Evolutionary conservation across 1,140 invertebrate genomes (phyloP).

Genomic region (Lucilia sericata): DNA sequence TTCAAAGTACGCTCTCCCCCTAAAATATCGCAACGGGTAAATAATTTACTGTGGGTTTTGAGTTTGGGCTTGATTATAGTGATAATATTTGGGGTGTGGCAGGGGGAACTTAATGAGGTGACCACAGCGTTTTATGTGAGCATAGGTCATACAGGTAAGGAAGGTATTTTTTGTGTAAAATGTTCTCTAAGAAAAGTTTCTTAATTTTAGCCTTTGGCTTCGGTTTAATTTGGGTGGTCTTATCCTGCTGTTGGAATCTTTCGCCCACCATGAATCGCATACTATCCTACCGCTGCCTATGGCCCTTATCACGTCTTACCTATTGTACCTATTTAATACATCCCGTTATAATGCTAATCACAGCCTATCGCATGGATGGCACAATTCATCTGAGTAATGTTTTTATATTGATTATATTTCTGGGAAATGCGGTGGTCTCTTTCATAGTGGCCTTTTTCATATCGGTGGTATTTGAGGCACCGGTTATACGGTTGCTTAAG

Average conservation of each 20-base stretch:
- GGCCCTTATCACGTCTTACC: conserved; percentile 88
- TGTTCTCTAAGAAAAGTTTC: not conserved
- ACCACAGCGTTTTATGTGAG: conserved; percentile 77
- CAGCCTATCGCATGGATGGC: conserved; percentile 81
- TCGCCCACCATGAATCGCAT: conserved; percentile 80
- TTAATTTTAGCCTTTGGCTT: conserved; percentile 77
- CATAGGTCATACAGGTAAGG: conserved; percentile 70
- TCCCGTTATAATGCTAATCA: conserved; percentile 85
- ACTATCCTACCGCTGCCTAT: conserved; percentile 82
- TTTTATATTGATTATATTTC: conserved; percentile 79
- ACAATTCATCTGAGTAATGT: conserved; percentile 80
- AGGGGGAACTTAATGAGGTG: conserved; percentile 75
- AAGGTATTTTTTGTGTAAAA: not conserved
- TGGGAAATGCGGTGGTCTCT: conserved; percentile 82
- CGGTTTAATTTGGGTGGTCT: conserved; percentile 82
- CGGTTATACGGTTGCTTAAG: conserved; percentile 81
- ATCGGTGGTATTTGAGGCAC: conserved; percentile 82
- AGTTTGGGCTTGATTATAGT: conserved; percentile 73
- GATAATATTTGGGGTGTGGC: conserved; percentile 83
- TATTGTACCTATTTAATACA: conserved; percentile 93
- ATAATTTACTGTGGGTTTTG: conserved; percentile 73
- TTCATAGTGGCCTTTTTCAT: conserved; percentile 82
- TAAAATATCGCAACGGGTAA: conserved; percentile 73
- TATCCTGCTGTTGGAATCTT: conserved; percentile 82
- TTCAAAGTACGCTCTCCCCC: conserved; percentile 78